Evolutionary conservation across 1,140 invertebrate species (phyloP), one percentile per base, ranked within the genome.

Genomic region (Spodoptera frugiperda): DNA sequence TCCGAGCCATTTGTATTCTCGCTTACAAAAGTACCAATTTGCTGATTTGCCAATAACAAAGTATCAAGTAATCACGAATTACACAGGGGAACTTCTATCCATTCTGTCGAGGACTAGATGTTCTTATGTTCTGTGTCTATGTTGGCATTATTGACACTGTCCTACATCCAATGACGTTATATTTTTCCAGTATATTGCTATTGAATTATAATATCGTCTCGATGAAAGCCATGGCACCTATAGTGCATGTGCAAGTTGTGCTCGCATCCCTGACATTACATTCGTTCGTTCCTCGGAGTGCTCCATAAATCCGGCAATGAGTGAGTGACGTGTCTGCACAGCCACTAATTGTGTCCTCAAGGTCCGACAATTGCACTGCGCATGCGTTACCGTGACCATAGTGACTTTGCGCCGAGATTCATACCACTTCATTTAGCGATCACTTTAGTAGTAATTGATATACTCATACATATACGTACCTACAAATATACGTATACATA

Each of bases 381-480:
- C 46, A 11, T 44, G 63, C 61, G 39, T 21, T 15, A 49, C 59
- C 33, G 9, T 12, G 19, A 21, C 54, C 15, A 14, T 3, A 44
- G 63, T 12, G 63, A 46, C 63, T n/a, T n/a, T 33, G 9, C 12
- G 19, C 39, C 48, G 19, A 48, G 46, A 49, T 67, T 67, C 19
- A 67, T 48, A 67, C 63, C 46, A 67, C 17, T 67, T 21, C 44
- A 67, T 67, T 67, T 67, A 49, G 63, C 63, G 63, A 48, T 44
- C 59, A 63, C 39, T 49, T 67, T 12, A 19, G 63, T 14, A 15
- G 19, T 67, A 67, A 67, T 67, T 67, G 44, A 63, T 63, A 17
- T 44, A 44, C 8, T 44, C 33, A 30, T 30, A 39, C 54, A n/a
- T 30, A 57, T 30, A 57, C 2, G n/a, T n/a, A n/a, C n/a, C n/a